Evolutionary conservation across 2,888 invertebrate genomes (phyloP).

Genomic region (Drosophila kokeensis): DNA sequence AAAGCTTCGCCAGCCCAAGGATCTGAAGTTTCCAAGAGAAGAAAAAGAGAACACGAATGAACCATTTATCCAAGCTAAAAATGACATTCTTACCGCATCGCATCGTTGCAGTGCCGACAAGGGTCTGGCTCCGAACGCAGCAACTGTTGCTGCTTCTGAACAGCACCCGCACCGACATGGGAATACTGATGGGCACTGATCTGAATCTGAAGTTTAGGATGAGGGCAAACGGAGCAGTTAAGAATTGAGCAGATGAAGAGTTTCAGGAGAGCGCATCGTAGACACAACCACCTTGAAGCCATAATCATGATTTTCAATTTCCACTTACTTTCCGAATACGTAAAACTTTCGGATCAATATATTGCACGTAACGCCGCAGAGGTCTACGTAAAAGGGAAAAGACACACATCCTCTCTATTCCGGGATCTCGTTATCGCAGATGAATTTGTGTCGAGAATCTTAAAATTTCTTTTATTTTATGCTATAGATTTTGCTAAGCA

Average conservation of each 20-base stretch:
- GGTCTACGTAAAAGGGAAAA: conserved; percentile 85
- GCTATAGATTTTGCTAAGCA: conserved; percentile 35
- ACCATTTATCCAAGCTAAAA: not conserved
- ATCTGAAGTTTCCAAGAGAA: not conserved
- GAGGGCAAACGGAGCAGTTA: not conserved
- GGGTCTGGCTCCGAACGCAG: conserved; percentile 16
- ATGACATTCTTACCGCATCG: conserved; percentile 46
- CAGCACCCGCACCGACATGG: conserved; percentile 51
- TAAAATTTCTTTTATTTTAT: conserved; percentile 22
- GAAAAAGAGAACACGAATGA: not conserved
- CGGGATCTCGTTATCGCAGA: conserved; percentile 11
- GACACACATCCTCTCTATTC: conserved; percentile 84
- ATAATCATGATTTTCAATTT: too few species aligned
- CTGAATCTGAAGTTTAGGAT: conserved; percentile 55
- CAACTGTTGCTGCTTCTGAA: conserved; percentile 37
- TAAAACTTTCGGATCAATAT: conserved; percentile 66
- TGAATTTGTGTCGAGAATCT: conserved; percentile 3
- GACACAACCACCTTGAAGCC: not conserved
- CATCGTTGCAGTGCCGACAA: conserved; percentile 23
- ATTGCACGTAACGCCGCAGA: conserved; percentile 83
- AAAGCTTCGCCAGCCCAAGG: conserved; percentile 66
- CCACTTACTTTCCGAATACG: conserved; percentile 78
- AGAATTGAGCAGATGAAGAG: conserved; percentile 5
- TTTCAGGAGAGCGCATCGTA: conserved; percentile 59
- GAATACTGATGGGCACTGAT: conserved; percentile 65